Evolutionary conservation across 1,140 invertebrate genomes (phyloP), one percentile per base, ranked within the genome.

Genomic region (Drosophila sucinea): DNA sequence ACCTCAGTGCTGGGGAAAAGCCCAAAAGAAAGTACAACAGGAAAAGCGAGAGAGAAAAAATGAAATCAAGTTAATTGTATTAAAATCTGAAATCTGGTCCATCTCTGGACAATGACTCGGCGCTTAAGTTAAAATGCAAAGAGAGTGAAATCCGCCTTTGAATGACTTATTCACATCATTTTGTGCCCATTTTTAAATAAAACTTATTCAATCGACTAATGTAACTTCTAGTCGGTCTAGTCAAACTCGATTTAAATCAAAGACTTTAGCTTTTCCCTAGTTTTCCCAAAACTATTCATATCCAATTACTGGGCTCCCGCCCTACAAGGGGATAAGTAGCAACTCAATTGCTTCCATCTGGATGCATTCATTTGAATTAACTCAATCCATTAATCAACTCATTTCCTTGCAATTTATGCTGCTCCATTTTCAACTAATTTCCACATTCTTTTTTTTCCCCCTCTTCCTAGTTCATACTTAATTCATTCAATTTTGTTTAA

Each of bases 41-140:
- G 2, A 4, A 47, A 17, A 41, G 3, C 23, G 6, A 41, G n/a
- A 47, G 6, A 25, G 25, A 51, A 47, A 25, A 51, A 51, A 51
- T 51, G 7, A 51, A 51, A 27, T 51, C 44, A 51, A 51, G 44
- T 51, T 51, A 60, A 60, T 60, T 33, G 17, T 38, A 38, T 60
- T 60, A 74, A 75, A 75, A 47, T 67, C 73, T 60, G 4, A 51
- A 51, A 51, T 10, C 23, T 10, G 10, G 44, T 25, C 10, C 44
- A 10, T 23, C 27, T 7, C 23, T 27, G 23, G 6, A 51, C 44
- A 51, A 51, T 51, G 44, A 51, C 44, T 27, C 44, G 10, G 27
- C 44, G 44, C 44, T 51, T 51, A 51, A 51, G 23, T 27, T 7
- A 1, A 51, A 51, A 51, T 51, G 44, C 6, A 51, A 51, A 51